Conservation (phyloP, 2,888 invertebrate genomes). For the Watsonalla cultraria region DNA sequence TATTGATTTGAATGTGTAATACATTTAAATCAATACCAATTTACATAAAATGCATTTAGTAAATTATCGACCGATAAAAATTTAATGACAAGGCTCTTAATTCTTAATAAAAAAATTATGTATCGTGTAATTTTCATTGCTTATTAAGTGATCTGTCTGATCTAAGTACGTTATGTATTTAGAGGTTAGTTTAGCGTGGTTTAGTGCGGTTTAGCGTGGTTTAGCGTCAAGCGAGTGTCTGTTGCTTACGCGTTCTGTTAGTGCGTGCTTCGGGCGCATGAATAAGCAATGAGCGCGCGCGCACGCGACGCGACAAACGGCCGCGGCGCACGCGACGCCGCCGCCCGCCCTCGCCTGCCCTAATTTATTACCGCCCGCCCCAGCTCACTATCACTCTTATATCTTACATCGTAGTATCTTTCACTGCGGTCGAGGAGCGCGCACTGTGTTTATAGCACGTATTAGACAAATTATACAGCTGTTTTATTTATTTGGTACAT, state of each 20-base stretch:
- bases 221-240: conserved; percentile 18
- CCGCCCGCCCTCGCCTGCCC: conserved; percentile 55
- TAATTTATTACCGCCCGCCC: conserved; percentile 64
- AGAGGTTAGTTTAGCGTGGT: not conserved
- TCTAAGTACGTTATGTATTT: too few species aligned
- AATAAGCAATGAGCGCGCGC: conserved; percentile 76
- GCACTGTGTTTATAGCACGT: conserved; percentile 20
- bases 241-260: conserved; percentile 17
- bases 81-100: too few species aligned
- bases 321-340: conserved; percentile 66
- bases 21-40: too few species aligned
- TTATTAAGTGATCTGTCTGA: too few species aligned
- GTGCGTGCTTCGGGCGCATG: conserved; percentile 66
- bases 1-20: too few species aligned
- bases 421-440: conserved; percentile 7
- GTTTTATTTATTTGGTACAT: too few species aligned
- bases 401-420: conserved; percentile 53
- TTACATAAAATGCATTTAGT: too few species aligned
- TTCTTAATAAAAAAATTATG: too few species aligned
- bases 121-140: too few species aligned
- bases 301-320: conserved; percentile 68
- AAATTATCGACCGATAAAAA: too few species aligned
- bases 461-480: conserved; percentile 4
- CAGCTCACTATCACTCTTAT: conserved; percentile 53
- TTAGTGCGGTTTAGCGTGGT: not conserved